Evolutionary conservation across 2,888 invertebrate species (phyloP).

Genomic region (Catonia carolina): DNA sequence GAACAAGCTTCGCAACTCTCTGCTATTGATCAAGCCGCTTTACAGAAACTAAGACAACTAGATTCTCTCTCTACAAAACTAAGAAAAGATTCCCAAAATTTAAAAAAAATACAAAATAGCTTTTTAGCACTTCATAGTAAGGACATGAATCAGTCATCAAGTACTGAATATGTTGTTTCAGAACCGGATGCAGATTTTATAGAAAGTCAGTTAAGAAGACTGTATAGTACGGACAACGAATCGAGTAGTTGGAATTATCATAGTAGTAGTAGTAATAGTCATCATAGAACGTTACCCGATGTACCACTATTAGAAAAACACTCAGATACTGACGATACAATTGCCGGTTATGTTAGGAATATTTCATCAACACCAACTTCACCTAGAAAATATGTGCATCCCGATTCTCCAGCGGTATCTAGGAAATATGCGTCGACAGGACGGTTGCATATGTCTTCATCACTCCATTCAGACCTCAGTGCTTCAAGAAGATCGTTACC

Average conservation of each 20-base stretch:
- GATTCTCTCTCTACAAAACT: constrained; percentile 69
- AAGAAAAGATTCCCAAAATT: constrained; percentile 69
- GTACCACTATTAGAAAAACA: constrained; percentile 9
- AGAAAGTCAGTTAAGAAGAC: constrained; percentile 61
- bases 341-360: constrained; percentile 10
- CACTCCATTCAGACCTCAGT: constrained; percentile 5
- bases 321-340: neutral
- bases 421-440: constrained; percentile 21
- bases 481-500: constrained; percentile 24
- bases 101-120: constrained; percentile 66
- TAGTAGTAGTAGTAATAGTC: constrained; percentile 1
- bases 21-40: constrained; percentile 68
- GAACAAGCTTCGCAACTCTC: constrained; percentile 67
- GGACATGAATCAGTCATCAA: constrained; percentile 25
- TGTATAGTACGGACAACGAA: constrained; percentile 55
- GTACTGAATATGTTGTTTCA: constrained; percentile 39
- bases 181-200: constrained; percentile 59
- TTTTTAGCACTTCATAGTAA: constrained; percentile 43
- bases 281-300: constrained; percentile 6
- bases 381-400: constrained; percentile 23
- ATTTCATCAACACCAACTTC: constrained; percentile 27
- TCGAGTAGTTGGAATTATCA: constrained; percentile 44
- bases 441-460: neutral
- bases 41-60: constrained; percentile 71
- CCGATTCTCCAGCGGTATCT: constrained; percentile 2